phyloP scores from a whole-genome alignment of 53 echinoderm and acorn worm species.

The Mesocentrotus franciscanus region DNA sequence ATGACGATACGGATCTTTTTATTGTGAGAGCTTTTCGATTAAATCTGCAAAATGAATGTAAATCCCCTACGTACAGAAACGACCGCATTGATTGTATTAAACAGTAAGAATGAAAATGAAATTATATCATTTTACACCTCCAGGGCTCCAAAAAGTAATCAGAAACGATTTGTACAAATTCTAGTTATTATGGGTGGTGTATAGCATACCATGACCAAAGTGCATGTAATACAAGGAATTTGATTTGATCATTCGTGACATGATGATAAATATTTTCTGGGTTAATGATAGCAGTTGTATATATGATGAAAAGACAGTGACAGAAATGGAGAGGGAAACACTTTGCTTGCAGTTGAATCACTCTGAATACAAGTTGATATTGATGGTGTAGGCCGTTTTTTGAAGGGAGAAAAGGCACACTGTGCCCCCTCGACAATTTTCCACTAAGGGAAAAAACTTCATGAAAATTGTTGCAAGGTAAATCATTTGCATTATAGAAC shows the following conservation, averaged over 20 bases:
- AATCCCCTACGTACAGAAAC: background rate
- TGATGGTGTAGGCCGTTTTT: background rate
- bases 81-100: background rate
- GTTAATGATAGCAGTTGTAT: background rate
- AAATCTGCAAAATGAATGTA: background rate
- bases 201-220: too few relatives aligned
- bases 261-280: background rate
- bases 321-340: too few relatives aligned
- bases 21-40: background rate
- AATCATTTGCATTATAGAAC: too few relatives aligned
- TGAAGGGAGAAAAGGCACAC: too few relatives aligned
- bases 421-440: too few relatives aligned
- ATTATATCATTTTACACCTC: background rate
- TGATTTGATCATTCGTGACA: background rate
- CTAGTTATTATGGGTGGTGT: background rate
- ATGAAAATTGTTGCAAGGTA: too few relatives aligned
- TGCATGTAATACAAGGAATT: background rate
- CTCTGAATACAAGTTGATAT: background rate
- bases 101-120: background rate
- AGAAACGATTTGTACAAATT: background rate
- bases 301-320: too few relatives aligned
- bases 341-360: too few relatives aligned
- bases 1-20: background rate
- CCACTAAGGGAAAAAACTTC: too few relatives aligned
- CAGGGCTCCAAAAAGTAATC: background rate